Evolutionary conservation across 2,888 invertebrate genomes (phyloP).

Genomic region (Pegoplata infirma): DNA sequence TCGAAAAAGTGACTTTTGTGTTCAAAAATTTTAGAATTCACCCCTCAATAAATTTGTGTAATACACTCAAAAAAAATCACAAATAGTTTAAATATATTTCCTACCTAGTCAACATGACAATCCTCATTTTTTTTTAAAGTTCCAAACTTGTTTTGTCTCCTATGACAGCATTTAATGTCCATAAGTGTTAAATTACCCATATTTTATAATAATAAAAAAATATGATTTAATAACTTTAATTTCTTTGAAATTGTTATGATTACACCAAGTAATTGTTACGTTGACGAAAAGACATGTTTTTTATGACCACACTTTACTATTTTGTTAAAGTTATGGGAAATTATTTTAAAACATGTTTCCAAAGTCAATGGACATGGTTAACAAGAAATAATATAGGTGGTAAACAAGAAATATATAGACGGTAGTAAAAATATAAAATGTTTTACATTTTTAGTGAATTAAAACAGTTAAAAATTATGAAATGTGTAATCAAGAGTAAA

Average conservation of each 20-base stretch:
- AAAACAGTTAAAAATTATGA: background rate
- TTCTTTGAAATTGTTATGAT: slow-evolving; percentile 49
- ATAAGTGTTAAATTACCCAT: slow-evolving; percentile 10
- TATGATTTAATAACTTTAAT: slow-evolving; percentile 52
- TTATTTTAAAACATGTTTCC: slow-evolving; percentile 25
- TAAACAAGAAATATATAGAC: background rate
- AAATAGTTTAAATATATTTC: no score
- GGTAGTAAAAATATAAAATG: no score
- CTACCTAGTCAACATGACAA: no score
- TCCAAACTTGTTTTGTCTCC: background rate
- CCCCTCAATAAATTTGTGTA: no score
- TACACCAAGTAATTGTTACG: slow-evolving; percentile 21
- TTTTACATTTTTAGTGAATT: slow-evolving; percentile 3
- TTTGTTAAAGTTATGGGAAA: slow-evolving; percentile 34
- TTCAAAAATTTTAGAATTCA: no score
- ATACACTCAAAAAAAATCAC: no score
- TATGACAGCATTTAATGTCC: background rate
- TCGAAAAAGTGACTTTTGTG: no score
- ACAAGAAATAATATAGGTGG: background rate
- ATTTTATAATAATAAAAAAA: slow-evolving; percentile 28
- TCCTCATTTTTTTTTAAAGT: background rate
- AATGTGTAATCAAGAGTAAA: slow-evolving; percentile 12
- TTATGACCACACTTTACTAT: slow-evolving; percentile 2
- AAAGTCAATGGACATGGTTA: slow-evolving; percentile 23
- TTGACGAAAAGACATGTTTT: slow-evolving; percentile 16